A percentile compares a stretch with the other conserved stretches of the same genome.
phyloP scores from a whole-genome alignment of 2,888 invertebrate genomes.

The Drosophila barbarae region DNA sequence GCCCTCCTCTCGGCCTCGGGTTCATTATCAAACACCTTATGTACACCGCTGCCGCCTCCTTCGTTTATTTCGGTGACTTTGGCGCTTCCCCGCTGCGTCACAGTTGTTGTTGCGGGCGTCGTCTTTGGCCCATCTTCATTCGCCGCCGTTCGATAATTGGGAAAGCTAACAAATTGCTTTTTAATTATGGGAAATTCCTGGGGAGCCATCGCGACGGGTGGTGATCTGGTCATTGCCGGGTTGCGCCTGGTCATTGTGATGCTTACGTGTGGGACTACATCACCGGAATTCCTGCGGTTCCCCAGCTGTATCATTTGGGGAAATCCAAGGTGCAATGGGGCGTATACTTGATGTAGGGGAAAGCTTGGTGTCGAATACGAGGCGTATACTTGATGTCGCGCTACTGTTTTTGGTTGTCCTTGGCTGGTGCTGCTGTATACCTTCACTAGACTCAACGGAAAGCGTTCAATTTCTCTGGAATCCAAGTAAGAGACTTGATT shows the following conservation, averaged over 20 bases:
- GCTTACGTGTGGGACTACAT: constrained; percentile 37
- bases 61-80: constrained; percentile 56
- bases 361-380: neutral
- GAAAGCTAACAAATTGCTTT: constrained; percentile 64
- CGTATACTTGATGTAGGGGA: constrained; percentile 28
- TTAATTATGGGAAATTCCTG: constrained; percentile 65
- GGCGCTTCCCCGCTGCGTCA: constrained; percentile 58
- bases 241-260: constrained; percentile 27
- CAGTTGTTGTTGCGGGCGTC: constrained; percentile 44
- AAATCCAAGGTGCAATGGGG: constrained; percentile 12
- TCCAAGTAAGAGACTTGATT: constrained; percentile 1
- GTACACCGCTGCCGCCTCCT: constrained; percentile 39
- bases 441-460: constrained; percentile 12
- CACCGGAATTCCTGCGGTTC: constrained; percentile 38
- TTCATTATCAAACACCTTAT: constrained; percentile 67
- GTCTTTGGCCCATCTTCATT: constrained; percentile 26
- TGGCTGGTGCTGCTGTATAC: neutral
- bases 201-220: constrained; percentile 16
- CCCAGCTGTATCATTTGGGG: constrained; percentile 41
- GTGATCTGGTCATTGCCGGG: constrained; percentile 14
- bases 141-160: constrained; percentile 42
- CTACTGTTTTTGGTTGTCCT: too few species aligned
- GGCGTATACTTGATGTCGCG: constrained; percentile 17
- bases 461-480: neutral
- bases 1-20: constrained; percentile 48